Base-by-base conservation (phyloP, 2,113 vertebrate genomes). In the Dermatemys mawii region DNA sequence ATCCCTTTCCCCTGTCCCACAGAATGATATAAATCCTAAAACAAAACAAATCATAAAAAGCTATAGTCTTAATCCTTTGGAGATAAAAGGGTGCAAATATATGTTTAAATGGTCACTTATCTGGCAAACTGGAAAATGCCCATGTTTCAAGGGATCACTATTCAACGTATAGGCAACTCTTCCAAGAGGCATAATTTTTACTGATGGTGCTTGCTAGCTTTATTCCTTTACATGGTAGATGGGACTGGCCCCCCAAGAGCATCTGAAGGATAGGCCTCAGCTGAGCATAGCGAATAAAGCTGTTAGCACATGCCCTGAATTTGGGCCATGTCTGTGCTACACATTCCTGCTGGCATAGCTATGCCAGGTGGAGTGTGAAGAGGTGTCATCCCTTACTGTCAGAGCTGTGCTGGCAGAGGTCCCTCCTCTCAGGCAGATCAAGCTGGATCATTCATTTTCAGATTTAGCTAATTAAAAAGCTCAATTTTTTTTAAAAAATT, bases 381-480 rank as follows among this genome's bases (percentile, higher is more conserved):
- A 21, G 35, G n/a, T n/a, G 17, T n/a, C 35, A 70, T 38, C 17
- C n/a, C 35, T 70, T 35, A 70, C 7, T 4, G 38, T 44, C 22
- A 44, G 11, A 75, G 22, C 38, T 75, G 3, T 14, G 26, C 73
- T 46, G 41, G 22, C 73, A 46, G 73, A 75, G 12, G 19, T 75
- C 41, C 24, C 21, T 44, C 41, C 41, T 22, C 70, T 10, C 63
- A n/a, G 63, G 63, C 21, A 92, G 50, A 38, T 88, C 46, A 86
- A 83, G 16, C 67, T 95, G 53, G 87, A 90, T 94, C 83, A 84
- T 44, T 90, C 67, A 95, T 90, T 88, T 96, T 83, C 49, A 84
- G 94, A 90, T 38, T 90, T 83, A 95, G 88, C 50, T 91, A 92
- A 94, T 75, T 91, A 81, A 91, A 93, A 94, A 82, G 3, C 35